These are phyloP conservation scores for Limnephilus lunatus DNA, from an alignment of 2,888 invertebrate species.

Conservation along the genomic window DNA sequence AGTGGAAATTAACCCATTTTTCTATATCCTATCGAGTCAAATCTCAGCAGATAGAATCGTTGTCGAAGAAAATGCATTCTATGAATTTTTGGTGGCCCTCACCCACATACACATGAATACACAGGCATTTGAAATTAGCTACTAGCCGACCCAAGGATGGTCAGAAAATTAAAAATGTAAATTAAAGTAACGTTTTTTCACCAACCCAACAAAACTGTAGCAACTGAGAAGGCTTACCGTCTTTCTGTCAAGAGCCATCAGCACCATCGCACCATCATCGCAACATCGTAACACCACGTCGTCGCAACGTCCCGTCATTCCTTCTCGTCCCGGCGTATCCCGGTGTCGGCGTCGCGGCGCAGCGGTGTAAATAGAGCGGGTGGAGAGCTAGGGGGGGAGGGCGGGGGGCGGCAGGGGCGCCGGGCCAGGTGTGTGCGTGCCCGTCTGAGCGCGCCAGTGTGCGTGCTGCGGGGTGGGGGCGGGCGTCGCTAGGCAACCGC, in stretches of 20 bases:
- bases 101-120: too few relatives aligned
- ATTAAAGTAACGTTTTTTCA: too few relatives aligned
- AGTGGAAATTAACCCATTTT: too few relatives aligned
- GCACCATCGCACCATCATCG: neutral
- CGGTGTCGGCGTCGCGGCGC: neutral
- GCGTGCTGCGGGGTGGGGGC: constrained; percentile 68
- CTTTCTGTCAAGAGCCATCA: neutral
- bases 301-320: neutral
- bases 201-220: too few relatives aligned
- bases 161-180: neutral
- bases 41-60: too few relatives aligned
- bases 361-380: constrained; percentile 19
- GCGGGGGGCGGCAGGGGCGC: neutral
- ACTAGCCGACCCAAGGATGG: too few relatives aligned
- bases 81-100: too few relatives aligned
- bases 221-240: neutral
- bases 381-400: neutral
- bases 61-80: too few relatives aligned
- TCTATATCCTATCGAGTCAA: too few relatives aligned
- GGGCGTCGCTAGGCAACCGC: constrained; percentile 72
- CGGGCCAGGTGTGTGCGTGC: constrained; percentile 38
- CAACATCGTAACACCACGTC: neutral
- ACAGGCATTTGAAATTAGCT: too few relatives aligned
- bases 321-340: constrained; percentile 7
- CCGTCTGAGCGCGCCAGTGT: constrained; percentile 65